Conservation (phyloP, 2,113 vertebrate species). For the Oreochromis niloticus region DNA sequence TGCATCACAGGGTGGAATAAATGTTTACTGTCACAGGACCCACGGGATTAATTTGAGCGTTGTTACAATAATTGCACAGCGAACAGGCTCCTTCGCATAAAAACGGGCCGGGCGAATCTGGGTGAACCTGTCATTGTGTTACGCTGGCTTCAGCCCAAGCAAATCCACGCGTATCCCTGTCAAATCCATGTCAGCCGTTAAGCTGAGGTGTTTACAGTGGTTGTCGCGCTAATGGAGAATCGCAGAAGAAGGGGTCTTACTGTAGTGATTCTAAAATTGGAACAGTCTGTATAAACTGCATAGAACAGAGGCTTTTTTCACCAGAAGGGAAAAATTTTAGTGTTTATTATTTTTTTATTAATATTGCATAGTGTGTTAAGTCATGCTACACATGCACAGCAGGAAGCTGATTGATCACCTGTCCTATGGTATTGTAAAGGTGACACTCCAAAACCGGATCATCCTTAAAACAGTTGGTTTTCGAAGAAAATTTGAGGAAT, state of each 20-base stretch:
- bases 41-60: background rate
- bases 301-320: background rate
- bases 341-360: background rate
- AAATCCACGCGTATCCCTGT: background rate
- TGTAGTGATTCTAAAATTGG: background rate
- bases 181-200: background rate
- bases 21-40: conserved; percentile 8
- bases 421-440: background rate
- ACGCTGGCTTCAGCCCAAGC: background rate
- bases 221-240: background rate
- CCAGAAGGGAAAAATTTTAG: background rate
- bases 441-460: background rate
- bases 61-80: background rate
- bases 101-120: background rate
- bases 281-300: background rate
- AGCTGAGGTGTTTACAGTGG: background rate
- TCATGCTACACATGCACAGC: no score
- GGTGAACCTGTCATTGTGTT: background rate
- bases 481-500: background rate
- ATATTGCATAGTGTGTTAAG: background rate
- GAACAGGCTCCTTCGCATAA: background rate
- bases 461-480: background rate
- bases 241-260: background rate
- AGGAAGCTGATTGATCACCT: background rate
- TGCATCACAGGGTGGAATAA: background rate